Base-by-base conservation (phyloP, 2,888 invertebrate genomes). In the Agrochola macilenta region DNA sequence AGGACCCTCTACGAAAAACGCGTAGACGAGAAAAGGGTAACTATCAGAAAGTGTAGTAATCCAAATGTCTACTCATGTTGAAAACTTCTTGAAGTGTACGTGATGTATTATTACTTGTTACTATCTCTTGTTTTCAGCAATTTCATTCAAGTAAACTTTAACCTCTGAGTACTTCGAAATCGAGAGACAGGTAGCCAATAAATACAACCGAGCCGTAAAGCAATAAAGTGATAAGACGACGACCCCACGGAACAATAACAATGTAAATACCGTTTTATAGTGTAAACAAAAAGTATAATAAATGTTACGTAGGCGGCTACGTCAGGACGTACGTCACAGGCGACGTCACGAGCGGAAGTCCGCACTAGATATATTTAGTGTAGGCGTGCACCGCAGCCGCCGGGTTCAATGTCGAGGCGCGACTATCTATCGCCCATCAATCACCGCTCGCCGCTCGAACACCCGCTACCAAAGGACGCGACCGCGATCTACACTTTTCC, bases 391-490 rank as follows among this genome's bases (percentile, higher is more conserved):
- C 66, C 85, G 66, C 84, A 88, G 85, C 85, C 86, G 88, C 90
- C 94, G 96, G 94, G 96, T 96, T 96, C 96, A 96, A 96, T 96
- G 96, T 96, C 96, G 95, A 92, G 90, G 88, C 93, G 93, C 90
- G 89, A 89, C 91, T 91, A 95, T 96, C 96, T 95, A 96, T 96
- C 93, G 96, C 88, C 94, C 95, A 96, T 96, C 96, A 96, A 96
- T 96, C 96, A 96, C 84, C 87, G 89, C 78, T 79, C 85, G 82
- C 78, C 82, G 82, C 79, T 74, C 85, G 81, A 66, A 75, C 81
- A 75, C 75, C 75, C 87, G 86, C 86, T 84, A 87, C 86, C 81
- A 87, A 82, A 83, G 86, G 88, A 87, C 88, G 78, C 80, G 74
- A 72, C 75, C 82, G 69, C 83, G 82, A 80, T 58, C 73, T 84